Evolutionary conservation across 2,797 vertebrate species (phyloP), one percentile per base, ranked within the genome.

Genomic region (Trachops cirrhosus): DNA sequence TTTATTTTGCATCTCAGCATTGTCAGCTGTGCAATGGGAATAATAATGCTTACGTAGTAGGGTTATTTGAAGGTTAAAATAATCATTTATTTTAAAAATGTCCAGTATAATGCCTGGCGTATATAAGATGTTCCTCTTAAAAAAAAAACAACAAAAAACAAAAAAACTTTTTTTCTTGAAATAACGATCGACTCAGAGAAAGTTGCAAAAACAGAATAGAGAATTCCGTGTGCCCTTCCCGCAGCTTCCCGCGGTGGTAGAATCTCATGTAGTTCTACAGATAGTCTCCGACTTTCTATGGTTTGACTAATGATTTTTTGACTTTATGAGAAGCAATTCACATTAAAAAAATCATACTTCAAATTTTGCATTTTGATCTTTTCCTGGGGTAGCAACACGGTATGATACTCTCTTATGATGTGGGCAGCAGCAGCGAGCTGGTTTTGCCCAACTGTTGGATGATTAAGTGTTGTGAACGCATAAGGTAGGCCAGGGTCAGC

Each of bases 11-110:
- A 15, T 77, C 29, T 92, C n/a, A 78, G 32, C 92, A 90, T 84
- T 59, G 8, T 79, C 32, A 68, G n/a, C 67, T 83, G 9, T 83
- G 44, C 73, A 50, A 73, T 86, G 24, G 37, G 18, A 74, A 32
- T 62, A 24, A n/a, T 52, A 48, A 12, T 50, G 22, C 34, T 50
- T 84, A 68, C 46, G 93, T 67, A 91, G 24, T n/a, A 67, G 34
- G 41, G 86, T 78, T 87, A 50, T 93, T 85, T 92, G 48, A 88
- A 85, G 70, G 74, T 91, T 94, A 75, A 83, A 92, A 52, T 95
- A 29, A 77, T 50, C 15, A 21, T 41, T 90, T 74, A 75, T 91
- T 95, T 93, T 54, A 50, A 87, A 86, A 93, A 50, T 74, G 22
- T 71, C 22, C 37, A 95, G 26, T 64, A 75, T 7, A 82, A 41